Evolutionary conservation across 2,113 vertebrate species (phyloP), one percentile per base, ranked within the genome.

Genomic region (Glareola pratincola): DNA sequence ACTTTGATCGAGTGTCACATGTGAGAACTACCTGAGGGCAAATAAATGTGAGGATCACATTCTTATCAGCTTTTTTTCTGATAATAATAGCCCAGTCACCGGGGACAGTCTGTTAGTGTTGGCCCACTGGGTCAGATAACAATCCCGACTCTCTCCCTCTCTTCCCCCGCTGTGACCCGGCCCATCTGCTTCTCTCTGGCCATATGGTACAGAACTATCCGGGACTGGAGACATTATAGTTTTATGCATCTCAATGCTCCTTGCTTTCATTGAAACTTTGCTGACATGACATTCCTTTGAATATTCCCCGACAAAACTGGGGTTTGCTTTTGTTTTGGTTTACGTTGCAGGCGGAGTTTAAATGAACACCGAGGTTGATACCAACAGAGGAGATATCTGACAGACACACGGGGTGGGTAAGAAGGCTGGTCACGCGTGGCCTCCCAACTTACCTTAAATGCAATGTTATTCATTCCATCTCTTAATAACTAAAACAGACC

Each of bases 111-210:
- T 97, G 94, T 95, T 90, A 89, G 64, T 26, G 50, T 80, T 96
- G 94, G 95, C 92, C 96, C 95, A 94, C 23, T 96, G 95, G 96
- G 92, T 94, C 79, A 85, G 71, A 95, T 84, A 94, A 97, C 91
- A 97, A 96, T 93, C 69, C 85, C 3, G 0, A 89, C 63, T 48
- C 74, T 93, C 92, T 95, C 59, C 69, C 85, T 96, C 92, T 94
- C 75, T 97, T 96, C 94, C 91, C 94, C 95, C 1, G 20, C 94
- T 88, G 97, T 98, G 97, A 98, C 96, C 98, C 30, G 22, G 92
- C 95, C 98, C 98, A 97, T 98, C 98, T 98, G 98, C 97, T 97
- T 85, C 97, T 85, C 76, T 93, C 68, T 85, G 74, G 95, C 92
- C 97, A 98, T 97, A 97, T 97, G 95, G 79, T 97, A 90, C 75